phyloP scores from a whole-genome alignment of 2,797 vertebrate species.

The Acropternis orthonyx region DNA sequence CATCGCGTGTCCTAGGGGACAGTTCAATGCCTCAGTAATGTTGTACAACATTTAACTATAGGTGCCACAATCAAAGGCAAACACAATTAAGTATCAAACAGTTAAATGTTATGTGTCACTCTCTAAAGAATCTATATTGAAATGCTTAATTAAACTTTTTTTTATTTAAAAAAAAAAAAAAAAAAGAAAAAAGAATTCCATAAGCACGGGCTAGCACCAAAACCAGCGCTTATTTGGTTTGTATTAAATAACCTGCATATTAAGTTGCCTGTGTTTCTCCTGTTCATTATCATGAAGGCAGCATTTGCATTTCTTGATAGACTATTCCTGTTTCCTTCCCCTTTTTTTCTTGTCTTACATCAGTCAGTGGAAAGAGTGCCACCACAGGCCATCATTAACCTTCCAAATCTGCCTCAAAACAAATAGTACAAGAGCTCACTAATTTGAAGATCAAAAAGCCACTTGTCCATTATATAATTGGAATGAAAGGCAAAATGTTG shows the following conservation, averaged over 20 bases:
- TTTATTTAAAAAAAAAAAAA: neutral
- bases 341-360: constrained; percentile 83
- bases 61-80: constrained; percentile 81
- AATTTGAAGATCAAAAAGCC: constrained; percentile 99
- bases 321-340: constrained; percentile 84
- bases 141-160: constrained; percentile 91
- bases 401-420: constrained; percentile 96
- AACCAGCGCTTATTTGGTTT: constrained; percentile 72
- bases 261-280: constrained; percentile 74
- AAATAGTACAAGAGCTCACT: constrained; percentile 99
- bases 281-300: constrained; percentile 90
- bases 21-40: constrained; percentile 73
- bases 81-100: constrained; percentile 88
- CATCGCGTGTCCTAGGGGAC: constrained; percentile 79
- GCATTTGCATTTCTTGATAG: constrained; percentile 92
- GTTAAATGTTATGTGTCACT: constrained; percentile 86
- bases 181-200: constrained; percentile 67
- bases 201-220: constrained; percentile 77
- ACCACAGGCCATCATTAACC: constrained; percentile 96
- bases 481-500: constrained; percentile 96
- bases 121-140: constrained; percentile 86
- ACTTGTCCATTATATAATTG: constrained; percentile 99
- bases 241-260: constrained; percentile 82
- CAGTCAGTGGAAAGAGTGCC: constrained; percentile 89
- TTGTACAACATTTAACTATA: constrained; percentile 73